phyloP scores from a whole-genome alignment of 2,888 invertebrate species.

The Eremobia ochroleuca region DNA sequence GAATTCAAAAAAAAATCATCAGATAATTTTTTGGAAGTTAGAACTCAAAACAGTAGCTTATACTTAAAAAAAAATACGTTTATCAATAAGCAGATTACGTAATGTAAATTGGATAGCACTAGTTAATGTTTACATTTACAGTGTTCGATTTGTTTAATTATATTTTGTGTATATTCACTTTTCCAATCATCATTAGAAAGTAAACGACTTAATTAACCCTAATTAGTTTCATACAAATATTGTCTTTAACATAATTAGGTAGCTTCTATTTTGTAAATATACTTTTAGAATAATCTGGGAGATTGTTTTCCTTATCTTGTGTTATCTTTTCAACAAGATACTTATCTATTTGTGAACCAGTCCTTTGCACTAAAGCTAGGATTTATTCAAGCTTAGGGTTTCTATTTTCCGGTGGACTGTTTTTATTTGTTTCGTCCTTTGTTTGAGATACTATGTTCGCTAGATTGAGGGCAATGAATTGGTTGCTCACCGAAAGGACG shows the following conservation, averaged over 20 bases:
- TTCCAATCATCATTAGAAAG: constrained; percentile 57
- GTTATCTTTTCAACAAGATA: constrained; percentile 58
- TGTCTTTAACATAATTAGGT: constrained; percentile 60
- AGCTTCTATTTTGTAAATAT: constrained; percentile 51
- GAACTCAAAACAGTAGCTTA: too few species aligned
- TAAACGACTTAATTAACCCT: constrained; percentile 53
- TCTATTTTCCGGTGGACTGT: constrained; percentile 30
- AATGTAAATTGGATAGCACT: not conserved
- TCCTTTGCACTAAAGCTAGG: constrained; percentile 35
- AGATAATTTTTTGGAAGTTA: too few species aligned
- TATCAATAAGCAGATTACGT: not conserved
- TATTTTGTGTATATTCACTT: constrained; percentile 38
- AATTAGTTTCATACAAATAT: constrained; percentile 63
- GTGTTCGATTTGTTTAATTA: constrained; percentile 39
- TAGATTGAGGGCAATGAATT: not conserved
- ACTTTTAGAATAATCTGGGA: constrained; percentile 51
- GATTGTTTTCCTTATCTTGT: constrained; percentile 56
- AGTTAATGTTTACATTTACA: constrained; percentile 3
- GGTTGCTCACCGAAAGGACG: not conserved
- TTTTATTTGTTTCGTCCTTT: constrained; percentile 31
- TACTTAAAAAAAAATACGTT: not conserved
- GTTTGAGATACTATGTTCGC: not conserved
- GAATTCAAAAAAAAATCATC: too few species aligned
- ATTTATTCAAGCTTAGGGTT: constrained; percentile 26
- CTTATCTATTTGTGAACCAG: constrained; percentile 57